Conservation (phyloP, 2,113 vertebrate genomes). For the Catharus minimus region DNA sequence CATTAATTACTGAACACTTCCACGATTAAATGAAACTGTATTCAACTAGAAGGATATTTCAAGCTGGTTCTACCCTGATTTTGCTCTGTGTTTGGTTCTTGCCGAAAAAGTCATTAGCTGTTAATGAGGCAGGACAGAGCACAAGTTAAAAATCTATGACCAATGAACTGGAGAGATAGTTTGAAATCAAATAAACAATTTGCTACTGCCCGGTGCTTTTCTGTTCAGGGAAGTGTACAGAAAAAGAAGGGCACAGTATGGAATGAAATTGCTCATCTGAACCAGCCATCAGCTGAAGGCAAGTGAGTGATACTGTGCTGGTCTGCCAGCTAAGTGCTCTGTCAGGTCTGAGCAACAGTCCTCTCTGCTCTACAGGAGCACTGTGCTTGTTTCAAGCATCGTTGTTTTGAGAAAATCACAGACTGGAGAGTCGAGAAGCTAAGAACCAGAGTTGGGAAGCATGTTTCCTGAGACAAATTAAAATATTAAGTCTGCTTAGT, state of each 20-base stretch:
- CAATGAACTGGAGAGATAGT: neutral
- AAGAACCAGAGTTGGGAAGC: neutral
- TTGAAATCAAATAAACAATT: neutral
- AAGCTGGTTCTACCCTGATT: neutral
- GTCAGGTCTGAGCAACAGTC: neutral
- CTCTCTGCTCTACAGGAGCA: neutral
- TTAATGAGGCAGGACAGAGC: neutral
- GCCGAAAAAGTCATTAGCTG: neutral
- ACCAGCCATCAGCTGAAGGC: accelerated
- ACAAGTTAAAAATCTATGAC: neutral
- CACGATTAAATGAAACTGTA: neutral
- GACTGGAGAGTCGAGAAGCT: neutral
- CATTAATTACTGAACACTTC: neutral
- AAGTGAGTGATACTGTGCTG: accelerated
- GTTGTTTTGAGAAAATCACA: neutral
- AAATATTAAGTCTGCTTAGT: neutral
- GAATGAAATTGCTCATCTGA: neutral
- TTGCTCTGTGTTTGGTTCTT: neutral
- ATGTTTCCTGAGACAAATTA: neutral
- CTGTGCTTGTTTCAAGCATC: neutral
- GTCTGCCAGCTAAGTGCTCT: neutral
- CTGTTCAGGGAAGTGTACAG: neutral
- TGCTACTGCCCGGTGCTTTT: neutral
- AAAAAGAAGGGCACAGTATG: neutral
- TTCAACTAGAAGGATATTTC: neutral